Base-by-base conservation (phyloP, 2,888 invertebrate species). In the Linyphia triangularis region DNA sequence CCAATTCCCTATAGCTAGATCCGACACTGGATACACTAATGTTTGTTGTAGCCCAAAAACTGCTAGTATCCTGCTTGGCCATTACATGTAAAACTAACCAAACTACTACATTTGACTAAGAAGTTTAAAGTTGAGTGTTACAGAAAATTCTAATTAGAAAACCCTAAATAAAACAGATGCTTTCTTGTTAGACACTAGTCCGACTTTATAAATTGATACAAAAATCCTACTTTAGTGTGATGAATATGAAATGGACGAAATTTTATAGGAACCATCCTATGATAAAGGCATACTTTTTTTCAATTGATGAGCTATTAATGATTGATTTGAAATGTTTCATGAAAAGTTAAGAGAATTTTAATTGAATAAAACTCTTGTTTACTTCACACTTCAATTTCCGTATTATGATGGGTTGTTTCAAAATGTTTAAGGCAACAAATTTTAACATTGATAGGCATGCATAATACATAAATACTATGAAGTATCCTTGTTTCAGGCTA, bases 171-270 rank as follows among this genome's bases (percentile, higher is more conserved):
- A 51, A 51, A 16, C 51, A 0, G 3, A 13, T n/a, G 13, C 33
- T 9, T 33, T 9, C 33, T 33, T 51, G 2, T 51, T 51, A 51
- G n/a, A 5, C 9, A 16, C n/a, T n/a, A 51, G 13, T 73, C 59
- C 30, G 4, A 5, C 13, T 13, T 5, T 22, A 24, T 51, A 19
- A 59, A 22, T 5, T 9, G 28, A 30, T 59, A 72, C 26, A 37
- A 30, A 33, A 37, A 37, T 37, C 37, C n/a, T 77, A 19, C 26
- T 40, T 67, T 22, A 13, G 30, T n/a, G 19, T 65, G 6, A 77
- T 51, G 51, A 67, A 65, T n/a, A 75, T 73, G 73, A 73, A 28
- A 51, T 73, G 83, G 83, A 83, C 73, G 73, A 83, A 83, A 75
- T 83, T 83, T 72, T 51, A 75, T 83, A 83, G 83, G 83, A 83